Evolutionary conservation across 2,113 vertebrate genomes (phyloP), one percentile per base, ranked within the genome.

Genomic region (Tachuris rubrigastra): DNA sequence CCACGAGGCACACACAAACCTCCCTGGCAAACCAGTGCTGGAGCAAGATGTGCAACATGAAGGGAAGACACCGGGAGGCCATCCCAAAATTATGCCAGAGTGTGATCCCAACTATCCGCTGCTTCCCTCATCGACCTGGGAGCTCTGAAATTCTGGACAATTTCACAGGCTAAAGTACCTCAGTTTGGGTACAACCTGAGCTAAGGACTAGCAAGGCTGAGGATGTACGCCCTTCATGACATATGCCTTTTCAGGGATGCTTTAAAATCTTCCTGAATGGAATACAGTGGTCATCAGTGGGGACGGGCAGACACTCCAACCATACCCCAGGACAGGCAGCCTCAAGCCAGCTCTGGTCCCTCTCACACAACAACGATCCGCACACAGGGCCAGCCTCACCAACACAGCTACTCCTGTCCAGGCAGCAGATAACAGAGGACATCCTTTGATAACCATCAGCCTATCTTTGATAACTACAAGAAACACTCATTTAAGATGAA

Each of bases 11-110:
- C 3, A 23, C 17, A 83, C 23, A 96, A 74, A 89, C 55, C 50
- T 88, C 59, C 63, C 72, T 19, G 42, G 85, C 69, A 89, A 79
- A 80, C 56, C 79, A 74, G 20, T 19, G 27, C 83, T 74, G 69
- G 21, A 85, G 41, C 0, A 0, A 86, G 62, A 65, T 2, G 15
- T 5, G 7, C 35, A 24, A 14, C 6, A 1, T 0, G 0, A 42
- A 55, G 42, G 33, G 42, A 25, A 14, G 44, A 44, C 15, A 37
- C 8, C 1, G 6, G 14, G 41, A 90, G 31, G 19, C 24, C 78
- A 44, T 50, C 56, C 46, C 14, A 68, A 89, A 95, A 67, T 9
- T 10, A 67, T 9, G 14, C 31, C 14, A 0, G 0, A 50, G 47
- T 28, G 47, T 24, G 60, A 85, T 37, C 52, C 8, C 81, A 78